These are phyloP conservation scores for Heliconius aoede DNA, from an alignment of 2,888 invertebrate species.

Conservation along the genomic window DNA sequence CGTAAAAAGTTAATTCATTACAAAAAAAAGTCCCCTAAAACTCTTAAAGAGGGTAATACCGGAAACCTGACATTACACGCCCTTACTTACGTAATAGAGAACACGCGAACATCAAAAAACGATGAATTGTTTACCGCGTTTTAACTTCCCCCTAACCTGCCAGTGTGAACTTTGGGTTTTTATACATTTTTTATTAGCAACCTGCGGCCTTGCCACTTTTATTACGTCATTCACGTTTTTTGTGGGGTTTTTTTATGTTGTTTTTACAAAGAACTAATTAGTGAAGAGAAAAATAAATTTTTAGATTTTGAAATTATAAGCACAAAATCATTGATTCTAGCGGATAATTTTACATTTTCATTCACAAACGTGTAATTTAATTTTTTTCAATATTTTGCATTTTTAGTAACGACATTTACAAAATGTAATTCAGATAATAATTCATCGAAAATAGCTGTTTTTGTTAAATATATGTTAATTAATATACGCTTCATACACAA, in stretches of 20 bases:
- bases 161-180: conserved; percentile 55
- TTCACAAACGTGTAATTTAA: no score
- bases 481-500: no score
- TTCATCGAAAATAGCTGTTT: no score
- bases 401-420: no score
- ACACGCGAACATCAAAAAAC: conserved; percentile 76
- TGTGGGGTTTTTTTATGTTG: not conserved
- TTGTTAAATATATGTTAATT: no score
- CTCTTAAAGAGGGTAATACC: conserved; percentile 67
- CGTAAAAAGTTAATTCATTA: conserved; percentile 36
- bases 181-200: conserved; percentile 41
- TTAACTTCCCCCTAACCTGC: conserved; percentile 59
- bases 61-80: conserved; percentile 73
- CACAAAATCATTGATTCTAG: no score
- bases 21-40: conserved; percentile 50
- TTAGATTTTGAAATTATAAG: no score
- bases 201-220: conserved; percentile 17
- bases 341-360: no score
- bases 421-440: no score
- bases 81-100: conserved; percentile 59
- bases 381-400: no score
- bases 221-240: not conserved
- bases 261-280: not conserved
- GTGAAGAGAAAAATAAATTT: no score
- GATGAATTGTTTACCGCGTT: conserved; percentile 69